A percentile compares a stretch with the other conserved stretches of the same genome.
These are phyloP conservation scores for Dendroctonus ponderosae DNA, from an alignment of 1,140 invertebrate species.

Conservation along the genomic window DNA sequence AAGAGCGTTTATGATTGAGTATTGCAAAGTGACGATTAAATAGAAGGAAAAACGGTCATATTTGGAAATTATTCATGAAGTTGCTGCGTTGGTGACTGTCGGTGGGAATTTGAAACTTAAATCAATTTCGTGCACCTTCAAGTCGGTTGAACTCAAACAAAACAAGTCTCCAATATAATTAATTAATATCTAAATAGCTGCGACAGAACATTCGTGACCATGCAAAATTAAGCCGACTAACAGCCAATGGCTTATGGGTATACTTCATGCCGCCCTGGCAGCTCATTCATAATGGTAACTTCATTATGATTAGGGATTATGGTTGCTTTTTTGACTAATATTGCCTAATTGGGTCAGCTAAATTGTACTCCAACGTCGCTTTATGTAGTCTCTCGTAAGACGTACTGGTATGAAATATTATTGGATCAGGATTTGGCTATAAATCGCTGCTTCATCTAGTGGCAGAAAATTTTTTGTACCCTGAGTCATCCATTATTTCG, in stretches of 20 bases:
- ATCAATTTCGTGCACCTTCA: slow-evolving; percentile 22
- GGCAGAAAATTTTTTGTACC: no score
- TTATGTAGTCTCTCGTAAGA: no score
- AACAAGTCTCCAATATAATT: slow-evolving; percentile 25
- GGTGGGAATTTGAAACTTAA: slow-evolving; percentile 2
- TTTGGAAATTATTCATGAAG: no score
- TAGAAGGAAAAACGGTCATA: no score
- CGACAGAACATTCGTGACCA: slow-evolving; percentile 40
- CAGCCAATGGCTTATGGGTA: slow-evolving; percentile 26
- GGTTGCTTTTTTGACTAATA: slow-evolving; percentile 8
- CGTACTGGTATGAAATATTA: no score
- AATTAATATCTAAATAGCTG: slow-evolving; percentile 28
- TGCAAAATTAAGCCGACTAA: slow-evolving; percentile 38
- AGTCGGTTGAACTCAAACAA: slow-evolving; percentile 14
- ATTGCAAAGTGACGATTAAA: no score
- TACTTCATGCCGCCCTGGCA: slow-evolving; percentile 40
- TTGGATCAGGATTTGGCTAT: no score
- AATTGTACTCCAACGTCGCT: no score
- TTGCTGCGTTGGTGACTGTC: background rate
- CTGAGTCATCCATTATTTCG: no score
- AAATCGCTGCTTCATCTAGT: no score
- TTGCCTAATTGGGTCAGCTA: slow-evolving; percentile 1
- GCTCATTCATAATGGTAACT: slow-evolving; percentile 46
- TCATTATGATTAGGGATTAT: slow-evolving; percentile 45
- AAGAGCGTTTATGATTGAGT: no score